These are phyloP conservation scores for Halcyon leucocephala DNA, from an alignment of 2,797 vertebrate genomes.

Conservation along the genomic window DNA sequence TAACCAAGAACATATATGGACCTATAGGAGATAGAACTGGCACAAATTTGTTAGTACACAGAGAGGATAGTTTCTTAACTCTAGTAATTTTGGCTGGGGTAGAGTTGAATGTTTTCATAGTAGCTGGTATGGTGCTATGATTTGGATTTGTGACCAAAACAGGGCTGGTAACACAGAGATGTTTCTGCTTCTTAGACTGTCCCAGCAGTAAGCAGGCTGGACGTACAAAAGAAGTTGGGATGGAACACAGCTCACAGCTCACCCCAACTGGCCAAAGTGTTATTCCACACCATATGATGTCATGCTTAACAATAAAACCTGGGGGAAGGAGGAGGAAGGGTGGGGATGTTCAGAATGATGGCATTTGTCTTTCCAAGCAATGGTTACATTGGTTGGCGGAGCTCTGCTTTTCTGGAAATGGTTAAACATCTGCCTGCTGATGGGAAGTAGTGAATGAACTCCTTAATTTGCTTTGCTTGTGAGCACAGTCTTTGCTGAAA, in stretches of 20 bases:
- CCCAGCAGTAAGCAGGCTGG: too few species aligned
- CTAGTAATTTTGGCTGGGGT: background rate
- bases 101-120: background rate
- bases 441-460: background rate
- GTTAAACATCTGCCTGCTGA: background rate
- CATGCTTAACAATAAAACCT: background rate
- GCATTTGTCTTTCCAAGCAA: background rate
- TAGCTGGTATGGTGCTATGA: accelerated
- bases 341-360: background rate
- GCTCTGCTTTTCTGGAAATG: too few species aligned
- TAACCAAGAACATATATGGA: background rate
- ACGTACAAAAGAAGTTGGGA: too few species aligned
- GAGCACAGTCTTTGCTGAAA: background rate
- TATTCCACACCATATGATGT: background rate
- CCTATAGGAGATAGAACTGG: background rate
- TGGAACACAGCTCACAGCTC: too few species aligned
- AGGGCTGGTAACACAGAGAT: background rate
- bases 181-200: too few species aligned
- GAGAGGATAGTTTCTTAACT: background rate
- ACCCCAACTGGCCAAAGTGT: background rate
- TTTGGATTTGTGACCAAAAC: background rate
- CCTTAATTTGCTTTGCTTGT: background rate
- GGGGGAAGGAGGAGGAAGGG: background rate
- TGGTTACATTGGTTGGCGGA: accelerated
- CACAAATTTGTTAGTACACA: background rate